These are phyloP conservation scores for Neelides sp. DNA, from an alignment of 1,140 invertebrate genomes.

Conservation along the genomic window DNA sequence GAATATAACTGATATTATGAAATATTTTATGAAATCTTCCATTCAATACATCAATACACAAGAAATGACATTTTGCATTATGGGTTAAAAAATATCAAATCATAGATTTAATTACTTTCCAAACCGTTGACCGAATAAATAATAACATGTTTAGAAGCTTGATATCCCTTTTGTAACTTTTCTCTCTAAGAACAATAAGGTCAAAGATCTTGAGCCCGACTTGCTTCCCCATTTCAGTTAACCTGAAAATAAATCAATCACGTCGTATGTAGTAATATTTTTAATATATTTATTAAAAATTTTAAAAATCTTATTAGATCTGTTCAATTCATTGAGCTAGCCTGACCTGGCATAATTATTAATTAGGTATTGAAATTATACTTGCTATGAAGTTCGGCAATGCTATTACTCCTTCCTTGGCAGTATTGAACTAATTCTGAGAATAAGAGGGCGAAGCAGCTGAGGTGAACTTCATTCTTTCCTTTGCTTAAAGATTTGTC, in stretches of 20 bases:
- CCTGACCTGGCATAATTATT: neutral
- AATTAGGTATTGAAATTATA: constrained; percentile 37
- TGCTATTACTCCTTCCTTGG: constrained; percentile 86
- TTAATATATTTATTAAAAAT: neutral
- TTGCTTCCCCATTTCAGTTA: constrained; percentile 85
- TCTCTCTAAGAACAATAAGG: constrained; percentile 82
- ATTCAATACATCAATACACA: neutral
- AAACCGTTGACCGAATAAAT: constrained; percentile 90
- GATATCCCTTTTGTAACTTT: constrained; percentile 85
- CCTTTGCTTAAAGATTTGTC: constrained; percentile 85
- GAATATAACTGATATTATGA: neutral
- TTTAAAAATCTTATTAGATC: constrained; percentile 3
- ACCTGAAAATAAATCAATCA: constrained; percentile 44
- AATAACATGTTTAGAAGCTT: constrained; percentile 89
- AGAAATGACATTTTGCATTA: constrained; percentile 4
- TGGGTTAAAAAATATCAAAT: neutral
- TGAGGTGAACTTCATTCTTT: constrained; percentile 80
- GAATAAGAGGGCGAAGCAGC: constrained; percentile 88
- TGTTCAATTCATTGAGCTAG: constrained; percentile 4
- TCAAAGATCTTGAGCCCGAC: constrained; percentile 88
- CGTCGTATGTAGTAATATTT: neutral
- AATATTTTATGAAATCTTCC: constrained; percentile 4
- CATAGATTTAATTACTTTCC: constrained; percentile 60
- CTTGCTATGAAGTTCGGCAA: constrained; percentile 88
- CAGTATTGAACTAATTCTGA: constrained; percentile 97